Percentiles rank a stretch among this genome's conserved stretches.
These are phyloP conservation scores for Chloropsis hardwickii DNA, from an alignment of 2,113 vertebrate species.

Conservation along the genomic window DNA sequence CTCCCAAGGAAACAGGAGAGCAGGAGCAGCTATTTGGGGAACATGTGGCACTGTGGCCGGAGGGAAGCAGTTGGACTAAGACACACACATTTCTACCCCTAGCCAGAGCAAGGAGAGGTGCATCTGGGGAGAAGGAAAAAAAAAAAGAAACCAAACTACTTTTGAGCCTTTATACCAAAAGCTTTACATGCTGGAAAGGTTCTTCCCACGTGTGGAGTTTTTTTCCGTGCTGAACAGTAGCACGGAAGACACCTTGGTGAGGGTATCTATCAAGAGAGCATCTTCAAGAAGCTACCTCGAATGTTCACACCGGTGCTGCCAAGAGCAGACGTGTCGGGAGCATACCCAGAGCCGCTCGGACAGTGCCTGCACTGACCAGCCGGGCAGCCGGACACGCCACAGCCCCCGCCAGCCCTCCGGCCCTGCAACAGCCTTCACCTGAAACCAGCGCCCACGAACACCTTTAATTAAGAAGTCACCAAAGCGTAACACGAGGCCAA, in stretches of 20 bases:
- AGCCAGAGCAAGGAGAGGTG: not conserved
- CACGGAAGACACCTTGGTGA: not conserved
- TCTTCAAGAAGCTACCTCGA: not conserved
- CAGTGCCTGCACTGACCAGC: not conserved
- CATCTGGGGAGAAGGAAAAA: rapidly evolving
- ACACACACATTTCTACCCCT: not conserved
- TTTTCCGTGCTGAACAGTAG: not conserved
- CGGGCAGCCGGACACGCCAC: not conserved
- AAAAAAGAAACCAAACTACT: not conserved
- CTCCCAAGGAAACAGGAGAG: not conserved
- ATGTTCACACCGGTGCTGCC: rapidly evolving
- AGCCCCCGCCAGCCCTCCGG: not conserved
- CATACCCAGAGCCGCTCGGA: not conserved
- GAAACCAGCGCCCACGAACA: not conserved
- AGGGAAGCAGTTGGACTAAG: not conserved
- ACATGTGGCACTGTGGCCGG: rapidly evolving
- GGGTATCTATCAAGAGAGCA: not conserved
- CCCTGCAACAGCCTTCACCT: not conserved
- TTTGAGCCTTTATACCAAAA: not conserved
- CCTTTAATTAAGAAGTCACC: not conserved
- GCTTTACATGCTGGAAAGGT: not conserved
- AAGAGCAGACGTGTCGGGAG: not conserved
- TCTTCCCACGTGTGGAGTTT: not conserved
- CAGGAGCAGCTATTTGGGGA: not conserved
- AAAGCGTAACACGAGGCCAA: not conserved